Evolutionary conservation across 2,888 invertebrate species (phyloP), one percentile per base, ranked within the genome.

Genomic region (Onchidella celtica): DNA sequence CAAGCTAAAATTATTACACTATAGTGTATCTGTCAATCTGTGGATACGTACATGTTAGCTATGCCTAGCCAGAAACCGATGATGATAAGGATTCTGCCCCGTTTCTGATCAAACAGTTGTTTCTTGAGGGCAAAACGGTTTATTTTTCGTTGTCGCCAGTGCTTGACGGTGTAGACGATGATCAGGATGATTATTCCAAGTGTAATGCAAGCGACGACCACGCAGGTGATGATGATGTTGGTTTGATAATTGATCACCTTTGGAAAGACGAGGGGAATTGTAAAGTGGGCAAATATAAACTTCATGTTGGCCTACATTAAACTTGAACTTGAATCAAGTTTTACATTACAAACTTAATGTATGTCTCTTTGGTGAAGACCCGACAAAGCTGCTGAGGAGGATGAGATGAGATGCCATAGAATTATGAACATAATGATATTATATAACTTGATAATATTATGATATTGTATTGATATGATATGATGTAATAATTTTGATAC

Each of bases 181-280:
- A 72, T 6, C 29, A 32, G 21, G 14, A 63, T 1, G 69, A 72
- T 24, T 2, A 72, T 36, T 24, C 40, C 79, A 27, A 40, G 29
- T 1, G 57, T 73, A 0, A 80, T 32, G 11, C 14, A 14, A 27
- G 40, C 74, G n/a, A 65, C 68, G 32, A 80, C n/a, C 2, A 65
- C 74, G 17, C 74, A 38, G 24, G 74, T 73, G 55, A 74, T 73
- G 57, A 80, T 74, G 66, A 80, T 73, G 74, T 80, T 80, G 38
- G 80, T 80, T 61, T 80, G 80, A 57, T 80, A 80, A 59, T 24
- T 34, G 17, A 80, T 24, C 24, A 80, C 80, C 80, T 80, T 47
- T 24, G 9, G n/a, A 55, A 6, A 14, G 29, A 66, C 21, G 3
- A 66, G 24, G 32, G 14, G n/a, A 66, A 2, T 2, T n/a, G n/a